Percentiles rank a stretch among this genome's conserved stretches.
Conservation (phyloP, 2,797 vertebrate species). For the Alauda arvensis region DNA sequence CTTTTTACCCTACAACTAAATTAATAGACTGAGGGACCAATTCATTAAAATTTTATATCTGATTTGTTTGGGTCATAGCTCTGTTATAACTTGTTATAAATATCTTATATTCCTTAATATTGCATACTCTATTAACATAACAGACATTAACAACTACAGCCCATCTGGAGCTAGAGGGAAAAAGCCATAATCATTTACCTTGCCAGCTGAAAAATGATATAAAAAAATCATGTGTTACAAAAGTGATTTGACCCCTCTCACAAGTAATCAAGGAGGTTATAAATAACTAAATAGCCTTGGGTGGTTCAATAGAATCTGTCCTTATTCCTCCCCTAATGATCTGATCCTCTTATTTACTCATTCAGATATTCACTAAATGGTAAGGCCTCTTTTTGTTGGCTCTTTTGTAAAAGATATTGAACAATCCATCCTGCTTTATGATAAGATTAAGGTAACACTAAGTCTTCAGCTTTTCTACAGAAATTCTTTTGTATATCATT, state of each 20-base stretch:
- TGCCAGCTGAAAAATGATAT: conserved; percentile 53
- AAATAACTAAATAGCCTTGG: conserved; percentile 52
- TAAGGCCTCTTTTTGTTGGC: background rate
- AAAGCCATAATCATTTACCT: conserved; percentile 42
- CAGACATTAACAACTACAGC: conserved; percentile 43
- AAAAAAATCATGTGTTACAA: conserved; percentile 40
- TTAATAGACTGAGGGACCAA: conserved; percentile 25
- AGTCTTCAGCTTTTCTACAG: background rate
- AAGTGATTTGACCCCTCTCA: conserved; percentile 52
- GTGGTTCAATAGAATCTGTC: conserved; percentile 37
- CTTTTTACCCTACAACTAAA: conserved; percentile 40
- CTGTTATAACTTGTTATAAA: conserved; percentile 59
- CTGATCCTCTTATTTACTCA: background rate
- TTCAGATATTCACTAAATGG: background rate
- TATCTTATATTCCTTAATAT: conserved; percentile 65
- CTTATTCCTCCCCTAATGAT: background rate
- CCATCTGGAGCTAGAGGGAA: conserved; percentile 39
- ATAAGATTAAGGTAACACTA: background rate
- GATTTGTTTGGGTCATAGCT: conserved; percentile 53
- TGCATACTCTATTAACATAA: conserved; percentile 49
- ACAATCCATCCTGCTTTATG: background rate
- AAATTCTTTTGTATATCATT: background rate
- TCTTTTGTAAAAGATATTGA: background rate
- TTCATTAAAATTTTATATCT: conserved; percentile 56
- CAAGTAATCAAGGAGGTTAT: conserved; percentile 55